Conservation (phyloP, 2,888 invertebrate genomes). For the Caenorhabditis doughertyi region DNA sequence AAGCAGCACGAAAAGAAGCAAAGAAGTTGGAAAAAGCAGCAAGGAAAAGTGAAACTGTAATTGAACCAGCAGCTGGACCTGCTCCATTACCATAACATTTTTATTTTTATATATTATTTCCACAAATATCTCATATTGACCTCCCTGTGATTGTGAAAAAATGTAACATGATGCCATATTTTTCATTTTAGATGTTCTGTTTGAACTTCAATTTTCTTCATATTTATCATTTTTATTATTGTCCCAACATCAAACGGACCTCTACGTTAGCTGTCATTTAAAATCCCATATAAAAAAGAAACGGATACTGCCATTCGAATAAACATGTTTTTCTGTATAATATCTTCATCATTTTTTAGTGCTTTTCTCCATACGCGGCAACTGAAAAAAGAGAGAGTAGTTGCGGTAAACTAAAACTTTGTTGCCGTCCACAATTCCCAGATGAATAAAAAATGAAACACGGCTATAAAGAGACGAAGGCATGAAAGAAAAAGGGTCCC, state of each 20-base stretch:
- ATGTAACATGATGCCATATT: neutral
- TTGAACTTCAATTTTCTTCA: neutral
- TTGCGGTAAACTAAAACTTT: constrained; percentile 31
- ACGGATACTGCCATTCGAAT: neutral
- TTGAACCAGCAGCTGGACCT: neutral
- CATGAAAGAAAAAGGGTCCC: constrained; percentile 20
- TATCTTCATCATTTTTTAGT: constrained; percentile 3
- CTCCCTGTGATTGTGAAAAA: neutral
- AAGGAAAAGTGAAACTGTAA: neutral
- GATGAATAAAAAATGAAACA: constrained; percentile 66
- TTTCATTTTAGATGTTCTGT: neutral
- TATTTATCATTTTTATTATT: constrained; percentile 8
- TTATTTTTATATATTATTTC: neutral
- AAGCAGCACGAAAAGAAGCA: constrained; percentile 32
- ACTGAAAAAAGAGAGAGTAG: neutral
- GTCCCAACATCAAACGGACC: neutral
- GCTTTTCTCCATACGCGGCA: constrained; percentile 5
- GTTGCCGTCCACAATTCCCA: constrained; percentile 53
- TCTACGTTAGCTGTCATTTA: constrained; percentile 10
- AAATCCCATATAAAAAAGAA: neutral
- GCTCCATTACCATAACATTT: neutral
- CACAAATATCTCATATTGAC: neutral
- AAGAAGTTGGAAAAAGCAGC: constrained; percentile 10
- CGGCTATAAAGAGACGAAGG: constrained; percentile 50
- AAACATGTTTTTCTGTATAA: constrained; percentile 4